Evolutionary conservation across 2,888 invertebrate species (phyloP).

Genomic region (Trilocha varians): DNA sequence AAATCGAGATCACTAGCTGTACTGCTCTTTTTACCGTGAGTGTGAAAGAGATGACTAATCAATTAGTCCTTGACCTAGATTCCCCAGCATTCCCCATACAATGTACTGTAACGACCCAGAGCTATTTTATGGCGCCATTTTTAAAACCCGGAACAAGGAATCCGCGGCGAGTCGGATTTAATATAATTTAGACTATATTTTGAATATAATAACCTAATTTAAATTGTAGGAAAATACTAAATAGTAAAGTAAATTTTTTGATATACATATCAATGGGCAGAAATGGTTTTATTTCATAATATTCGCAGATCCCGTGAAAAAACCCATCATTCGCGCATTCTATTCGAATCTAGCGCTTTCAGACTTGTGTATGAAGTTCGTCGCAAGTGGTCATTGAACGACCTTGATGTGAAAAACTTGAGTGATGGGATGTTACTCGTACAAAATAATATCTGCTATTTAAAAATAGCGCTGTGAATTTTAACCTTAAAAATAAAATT

Average conservation of each 20-base stretch:
- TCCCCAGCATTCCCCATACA: conserved; percentile 12
- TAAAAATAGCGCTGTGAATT: no score
- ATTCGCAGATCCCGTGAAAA: no score
- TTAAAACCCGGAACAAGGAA: conserved; percentile 15
- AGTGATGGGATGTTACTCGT: no score
- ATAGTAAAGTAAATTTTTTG: neutral
- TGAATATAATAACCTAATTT: no score
- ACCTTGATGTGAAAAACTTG: conserved; percentile 55
- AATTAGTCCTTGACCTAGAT: conserved; percentile 42
- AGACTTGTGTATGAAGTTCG: neutral
- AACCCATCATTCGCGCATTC: neutral
- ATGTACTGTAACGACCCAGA: conserved; percentile 5
- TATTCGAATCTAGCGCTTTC: neutral
- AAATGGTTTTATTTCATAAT: no score
- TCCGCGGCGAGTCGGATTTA: neutral
- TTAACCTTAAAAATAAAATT: no score
- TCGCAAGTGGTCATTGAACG: conserved; percentile 39
- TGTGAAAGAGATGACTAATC: conserved; percentile 29
- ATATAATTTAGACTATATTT: no score
- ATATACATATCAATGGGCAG: no score
- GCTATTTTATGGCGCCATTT: conserved; percentile 21
- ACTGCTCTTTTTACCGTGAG: conserved; percentile 15
- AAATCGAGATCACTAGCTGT: conserved; percentile 15
- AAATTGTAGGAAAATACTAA: no score
- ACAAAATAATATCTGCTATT: no score